Percentiles rank a stretch among this genome's conserved stretches.
These are phyloP conservation scores for Sebastes flavidus DNA, from an alignment of 2,797 vertebrate species.

Conservation along the genomic window DNA sequence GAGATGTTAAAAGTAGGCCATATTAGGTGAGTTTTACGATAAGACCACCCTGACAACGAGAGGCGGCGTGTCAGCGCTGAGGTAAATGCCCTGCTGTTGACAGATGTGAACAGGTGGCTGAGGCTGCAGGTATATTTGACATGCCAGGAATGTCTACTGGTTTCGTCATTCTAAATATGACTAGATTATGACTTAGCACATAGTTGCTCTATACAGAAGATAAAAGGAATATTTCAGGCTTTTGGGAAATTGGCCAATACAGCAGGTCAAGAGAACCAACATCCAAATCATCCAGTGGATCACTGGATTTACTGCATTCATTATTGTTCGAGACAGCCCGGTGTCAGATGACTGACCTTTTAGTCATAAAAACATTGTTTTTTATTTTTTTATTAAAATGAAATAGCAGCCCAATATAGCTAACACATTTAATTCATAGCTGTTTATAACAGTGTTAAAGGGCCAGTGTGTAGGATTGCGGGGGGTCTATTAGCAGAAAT, in stretches of 20 bases:
- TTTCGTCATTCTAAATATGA: conserved; percentile 60
- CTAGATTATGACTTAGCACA: conserved; percentile 59
- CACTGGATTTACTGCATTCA: not conserved
- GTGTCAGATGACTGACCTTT: not conserved
- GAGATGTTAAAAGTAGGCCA: conserved; percentile 46
- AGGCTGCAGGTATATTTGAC: conserved; percentile 62
- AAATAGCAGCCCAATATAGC: not conserved
- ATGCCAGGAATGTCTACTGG: conserved; percentile 64
- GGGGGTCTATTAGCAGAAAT: no score
- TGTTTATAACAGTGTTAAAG: not conserved
- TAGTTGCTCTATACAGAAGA: conserved; percentile 25
- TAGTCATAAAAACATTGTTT: not conserved
- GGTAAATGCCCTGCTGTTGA: conserved; percentile 76
- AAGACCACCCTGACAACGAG: conserved; percentile 59
- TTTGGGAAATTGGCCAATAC: conserved; percentile 34
- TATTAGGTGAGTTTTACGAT: conserved; percentile 45
- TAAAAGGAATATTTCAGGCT: conserved; percentile 34
- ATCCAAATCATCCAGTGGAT: not conserved
- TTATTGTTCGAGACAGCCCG: not conserved
- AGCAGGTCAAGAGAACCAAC: conserved; percentile 15
- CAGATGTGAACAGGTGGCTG: conserved; percentile 76
- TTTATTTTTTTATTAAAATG: not conserved
- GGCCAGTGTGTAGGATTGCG: no score
- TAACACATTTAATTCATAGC: not conserved
- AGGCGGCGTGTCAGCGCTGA: conserved; percentile 48